phyloP scores from a whole-genome alignment of 2,888 invertebrate species.

The Zele albiditarsus region DNA sequence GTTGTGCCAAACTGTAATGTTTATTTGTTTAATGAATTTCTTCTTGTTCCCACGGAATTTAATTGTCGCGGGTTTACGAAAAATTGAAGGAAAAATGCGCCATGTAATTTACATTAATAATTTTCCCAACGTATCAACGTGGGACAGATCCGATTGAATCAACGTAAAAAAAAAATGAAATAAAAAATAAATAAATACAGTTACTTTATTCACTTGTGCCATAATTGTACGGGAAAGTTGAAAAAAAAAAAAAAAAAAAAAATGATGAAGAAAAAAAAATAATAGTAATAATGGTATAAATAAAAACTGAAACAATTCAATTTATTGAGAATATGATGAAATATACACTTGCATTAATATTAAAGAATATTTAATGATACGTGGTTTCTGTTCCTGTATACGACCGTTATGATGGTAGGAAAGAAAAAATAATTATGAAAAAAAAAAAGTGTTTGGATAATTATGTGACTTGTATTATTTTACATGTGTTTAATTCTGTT shows the following conservation, averaged over 20 bases:
- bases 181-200: conserved; percentile 39
- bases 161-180: conserved; percentile 33
- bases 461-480: conserved; percentile 69
- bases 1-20: conserved; percentile 61
- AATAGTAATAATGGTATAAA: conserved; percentile 31
- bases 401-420: conserved; percentile 53
- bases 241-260: conserved; percentile 39
- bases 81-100: conserved; percentile 22
- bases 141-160: conserved; percentile 17
- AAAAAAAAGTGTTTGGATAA: conserved; percentile 54
- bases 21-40: conserved; percentile 39
- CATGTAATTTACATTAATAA: conserved; percentile 3
- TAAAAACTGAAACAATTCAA: conserved; percentile 9
- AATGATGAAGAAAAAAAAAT: conserved; percentile 42
- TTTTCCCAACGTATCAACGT: conserved; percentile 1
- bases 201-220: conserved; percentile 62
- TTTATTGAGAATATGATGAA: conserved; percentile 28
- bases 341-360: conserved; percentile 42
- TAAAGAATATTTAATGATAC: conserved; percentile 52
- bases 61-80: conserved; percentile 58
- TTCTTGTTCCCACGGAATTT: conserved; percentile 53
- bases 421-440: conserved; percentile 46
- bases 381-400: conserved; percentile 68
- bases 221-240: conserved; percentile 53
- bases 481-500: conserved; percentile 70